These are phyloP conservation scores for Antheraea assamensis DNA, from an alignment of 2,888 invertebrate genomes.

Conservation along the genomic window DNA sequence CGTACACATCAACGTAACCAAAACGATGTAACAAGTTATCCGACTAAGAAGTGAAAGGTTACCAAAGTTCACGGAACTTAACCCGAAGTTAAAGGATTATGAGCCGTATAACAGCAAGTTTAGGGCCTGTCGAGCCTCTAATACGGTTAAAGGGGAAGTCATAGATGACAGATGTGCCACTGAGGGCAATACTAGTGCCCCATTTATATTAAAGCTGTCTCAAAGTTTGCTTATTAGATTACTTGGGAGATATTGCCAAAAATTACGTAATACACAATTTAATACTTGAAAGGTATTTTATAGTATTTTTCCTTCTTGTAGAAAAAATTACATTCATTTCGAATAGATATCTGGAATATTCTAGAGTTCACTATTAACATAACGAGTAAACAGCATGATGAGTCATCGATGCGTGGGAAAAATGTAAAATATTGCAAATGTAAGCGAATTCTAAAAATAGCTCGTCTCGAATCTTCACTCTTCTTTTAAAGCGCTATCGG, in stretches of 20 bases:
- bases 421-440: too few relatives aligned
- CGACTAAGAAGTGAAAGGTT: conserved; percentile 28
- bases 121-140: conserved; percentile 22
- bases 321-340: too few relatives aligned
- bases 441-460: too few relatives aligned
- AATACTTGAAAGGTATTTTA: neutral
- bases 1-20: conserved; percentile 23
- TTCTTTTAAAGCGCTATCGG: too few relatives aligned
- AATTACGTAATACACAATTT: neutral
- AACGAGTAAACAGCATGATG: too few relatives aligned
- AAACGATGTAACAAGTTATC: conserved; percentile 20
- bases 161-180: conserved; percentile 34
- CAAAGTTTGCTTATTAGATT: conserved; percentile 34
- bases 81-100: conserved; percentile 34
- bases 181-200: conserved; percentile 31
- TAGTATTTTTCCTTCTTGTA: too few relatives aligned
- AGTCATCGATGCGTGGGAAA: too few relatives aligned
- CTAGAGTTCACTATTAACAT: too few relatives aligned
- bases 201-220: conserved; percentile 32
- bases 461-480: too few relatives aligned
- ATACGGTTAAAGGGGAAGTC: conserved; percentile 31
- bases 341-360: too few relatives aligned
- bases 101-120: conserved; percentile 31
- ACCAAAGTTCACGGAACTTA: conserved; percentile 26
- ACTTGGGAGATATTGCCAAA: conserved; percentile 10